Evolutionary conservation across 1,140 invertebrate genomes (phyloP), one percentile per base, ranked within the genome.

Genomic region (Camponotus pennsylvanicus): DNA sequence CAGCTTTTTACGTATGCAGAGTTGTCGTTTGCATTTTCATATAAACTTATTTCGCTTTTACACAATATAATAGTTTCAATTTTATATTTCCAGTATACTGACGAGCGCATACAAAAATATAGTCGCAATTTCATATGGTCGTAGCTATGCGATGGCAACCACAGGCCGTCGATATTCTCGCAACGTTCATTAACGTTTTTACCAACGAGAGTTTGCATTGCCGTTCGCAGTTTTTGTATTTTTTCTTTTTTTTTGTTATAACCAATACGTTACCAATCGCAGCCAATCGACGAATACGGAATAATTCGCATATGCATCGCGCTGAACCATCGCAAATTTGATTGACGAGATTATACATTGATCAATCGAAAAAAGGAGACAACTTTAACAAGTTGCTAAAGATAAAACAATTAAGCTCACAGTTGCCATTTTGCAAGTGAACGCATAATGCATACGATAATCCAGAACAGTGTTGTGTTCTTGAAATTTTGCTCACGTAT

Each of bases 101-200:
- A 59, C 40, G 27, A 82, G 40, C 18, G 55, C 42, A 13, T 13
- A n/a, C 27, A 83, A 73, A 73, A 83, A 73, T 75, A 73, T 75
- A 55, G 59, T 42, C 70, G 79, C 79, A 83, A 83, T 83, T 75
- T 83, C 32, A 73, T 49, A 63, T 75, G 27, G 55, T 83, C 2
- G 21, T 11, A 69, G 49, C 21, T 57, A 59, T 57, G 40, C 49
- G 57, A 75, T 83, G 61, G 69, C 69, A 49, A 83, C 42, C 55
- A 45, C 79, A 73, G 49, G 37, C 27, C 55, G 69, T 49, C 69
- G 55, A 75, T 75, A 57, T 32, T 73, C 69, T 83, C 27, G 57
- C 69, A 61, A 73, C 69, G 40, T 83, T 83, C 69, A 83, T 83
- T 83, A 83, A 37, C 55, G 69, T 83, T 83, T 83, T 83, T 61